These are phyloP conservation scores for Lacanobia wlatinum DNA, from an alignment of 2,888 invertebrate species.

Conservation along the genomic window DNA sequence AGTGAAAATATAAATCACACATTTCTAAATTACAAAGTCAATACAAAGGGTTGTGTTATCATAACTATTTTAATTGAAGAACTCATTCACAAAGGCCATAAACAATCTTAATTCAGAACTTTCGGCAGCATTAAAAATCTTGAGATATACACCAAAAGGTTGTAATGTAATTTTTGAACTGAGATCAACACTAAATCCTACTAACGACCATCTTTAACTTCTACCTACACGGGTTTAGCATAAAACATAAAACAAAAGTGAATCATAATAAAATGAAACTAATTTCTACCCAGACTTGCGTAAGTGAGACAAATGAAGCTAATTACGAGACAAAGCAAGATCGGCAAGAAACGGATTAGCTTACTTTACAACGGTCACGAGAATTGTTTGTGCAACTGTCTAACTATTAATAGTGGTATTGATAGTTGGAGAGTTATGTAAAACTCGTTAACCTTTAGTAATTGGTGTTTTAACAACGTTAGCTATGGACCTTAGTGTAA, in stretches of 20 bases:
- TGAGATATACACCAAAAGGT: neutral
- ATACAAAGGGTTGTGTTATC: neutral
- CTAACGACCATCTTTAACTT: neutral
- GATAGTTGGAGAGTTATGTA: conserved; percentile 28
- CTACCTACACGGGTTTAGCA: neutral
- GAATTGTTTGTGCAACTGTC: conserved; percentile 38
- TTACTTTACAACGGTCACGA: conserved; percentile 30
- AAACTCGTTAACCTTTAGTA: conserved; percentile 16
- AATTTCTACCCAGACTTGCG: conserved; percentile 45
- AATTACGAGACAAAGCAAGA: conserved; percentile 65
- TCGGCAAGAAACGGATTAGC: conserved; percentile 49
- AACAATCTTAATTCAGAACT: conserved; percentile 1
- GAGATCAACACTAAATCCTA: neutral
- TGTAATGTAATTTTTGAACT: neutral
- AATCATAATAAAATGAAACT: conserved; percentile 44
- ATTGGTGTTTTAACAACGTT: conserved; percentile 4
- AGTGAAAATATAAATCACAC: neutral
- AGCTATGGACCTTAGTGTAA: neutral
- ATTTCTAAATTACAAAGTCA: neutral
- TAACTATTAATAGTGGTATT: conserved; percentile 38
- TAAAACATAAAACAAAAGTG: conserved; percentile 30
- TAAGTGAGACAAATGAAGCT: conserved; percentile 62
- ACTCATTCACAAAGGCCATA: conserved; percentile 1
- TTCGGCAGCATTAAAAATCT: neutral
- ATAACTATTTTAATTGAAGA: neutral